Conservation (phyloP, 2,797 vertebrate species). For the Distichodus sexfasciatus region DNA sequence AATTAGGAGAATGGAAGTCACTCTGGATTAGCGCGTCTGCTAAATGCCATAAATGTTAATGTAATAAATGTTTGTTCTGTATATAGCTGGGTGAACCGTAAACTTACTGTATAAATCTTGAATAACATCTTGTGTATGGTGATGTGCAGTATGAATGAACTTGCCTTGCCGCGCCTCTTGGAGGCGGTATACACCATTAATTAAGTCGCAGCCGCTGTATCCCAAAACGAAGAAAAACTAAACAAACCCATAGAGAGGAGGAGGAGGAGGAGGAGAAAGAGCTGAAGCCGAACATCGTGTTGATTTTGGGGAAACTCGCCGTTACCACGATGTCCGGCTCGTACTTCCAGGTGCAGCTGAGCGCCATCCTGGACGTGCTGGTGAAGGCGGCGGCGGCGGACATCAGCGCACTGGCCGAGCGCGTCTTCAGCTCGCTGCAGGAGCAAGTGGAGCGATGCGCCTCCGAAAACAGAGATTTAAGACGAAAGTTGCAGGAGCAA, state of each 20-base stretch:
- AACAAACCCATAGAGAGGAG: no score
- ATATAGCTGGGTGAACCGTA: no score
- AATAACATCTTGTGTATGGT: no score
- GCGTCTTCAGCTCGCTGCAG: background rate
- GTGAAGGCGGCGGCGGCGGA: background rate
- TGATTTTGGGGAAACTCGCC: no score
- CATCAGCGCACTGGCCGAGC: background rate
- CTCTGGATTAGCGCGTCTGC: no score
- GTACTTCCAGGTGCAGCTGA: background rate
- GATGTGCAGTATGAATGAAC: no score
- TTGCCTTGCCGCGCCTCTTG: background rate
- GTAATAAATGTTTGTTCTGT: no score
- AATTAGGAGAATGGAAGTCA: no score
- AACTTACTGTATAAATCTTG: no score
- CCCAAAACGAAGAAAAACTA: background rate
- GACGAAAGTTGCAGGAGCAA: background rate
- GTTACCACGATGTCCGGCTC: background rate
- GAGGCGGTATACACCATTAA: background rate
- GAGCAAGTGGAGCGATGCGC: background rate
- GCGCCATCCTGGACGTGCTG: background rate
- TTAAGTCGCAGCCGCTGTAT: background rate
- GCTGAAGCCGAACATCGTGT: no score
- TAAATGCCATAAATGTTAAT: no score
- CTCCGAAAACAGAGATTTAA: background rate
- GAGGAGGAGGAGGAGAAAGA: no score